Conservation (phyloP, 2,888 invertebrate species). For the Odontocolon sp. region DNA sequence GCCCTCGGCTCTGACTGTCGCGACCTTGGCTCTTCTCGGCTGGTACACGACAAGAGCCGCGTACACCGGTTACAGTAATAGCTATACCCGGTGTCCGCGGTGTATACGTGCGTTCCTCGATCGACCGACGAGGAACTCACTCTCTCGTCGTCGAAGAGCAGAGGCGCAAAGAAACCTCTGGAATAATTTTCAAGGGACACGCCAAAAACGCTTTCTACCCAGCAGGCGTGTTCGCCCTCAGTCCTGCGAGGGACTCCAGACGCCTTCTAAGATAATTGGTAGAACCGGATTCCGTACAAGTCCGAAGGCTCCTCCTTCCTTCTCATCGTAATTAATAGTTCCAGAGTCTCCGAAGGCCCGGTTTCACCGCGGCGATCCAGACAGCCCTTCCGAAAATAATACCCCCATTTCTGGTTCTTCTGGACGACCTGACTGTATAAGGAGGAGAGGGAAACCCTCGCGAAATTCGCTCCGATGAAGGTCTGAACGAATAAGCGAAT, state of each 20-base stretch:
- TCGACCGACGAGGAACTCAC: no score
- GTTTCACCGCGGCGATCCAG: background rate
- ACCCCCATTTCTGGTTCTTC: conserved; percentile 34
- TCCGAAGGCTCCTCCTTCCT: conserved; percentile 61
- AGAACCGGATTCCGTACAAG: conserved; percentile 76
- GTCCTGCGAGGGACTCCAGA: conserved; percentile 35
- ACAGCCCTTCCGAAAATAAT: conserved; percentile 55
- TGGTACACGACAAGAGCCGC: conserved; percentile 10
- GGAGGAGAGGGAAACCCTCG: conserved; percentile 19
- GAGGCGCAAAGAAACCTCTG: background rate
- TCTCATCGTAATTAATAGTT: conserved; percentile 76
- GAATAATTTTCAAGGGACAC: background rate
- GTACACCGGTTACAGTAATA: conserved; percentile 71
- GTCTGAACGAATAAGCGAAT: no score
- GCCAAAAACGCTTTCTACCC: conserved; percentile 6
- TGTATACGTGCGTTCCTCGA: no score
- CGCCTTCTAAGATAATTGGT: conserved; percentile 75
- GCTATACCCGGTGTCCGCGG: conserved; percentile 61
- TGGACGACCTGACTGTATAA: background rate
- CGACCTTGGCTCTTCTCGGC: conserved; percentile 66
- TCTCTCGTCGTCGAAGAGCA: no score
- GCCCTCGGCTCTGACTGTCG: conserved; percentile 26
- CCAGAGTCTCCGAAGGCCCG: conserved; percentile 55
- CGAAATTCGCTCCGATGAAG: background rate
- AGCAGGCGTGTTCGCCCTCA: background rate